These are phyloP conservation scores for Callopanchax toddi DNA, from an alignment of 2,113 vertebrate species.

Conservation along the genomic window DNA sequence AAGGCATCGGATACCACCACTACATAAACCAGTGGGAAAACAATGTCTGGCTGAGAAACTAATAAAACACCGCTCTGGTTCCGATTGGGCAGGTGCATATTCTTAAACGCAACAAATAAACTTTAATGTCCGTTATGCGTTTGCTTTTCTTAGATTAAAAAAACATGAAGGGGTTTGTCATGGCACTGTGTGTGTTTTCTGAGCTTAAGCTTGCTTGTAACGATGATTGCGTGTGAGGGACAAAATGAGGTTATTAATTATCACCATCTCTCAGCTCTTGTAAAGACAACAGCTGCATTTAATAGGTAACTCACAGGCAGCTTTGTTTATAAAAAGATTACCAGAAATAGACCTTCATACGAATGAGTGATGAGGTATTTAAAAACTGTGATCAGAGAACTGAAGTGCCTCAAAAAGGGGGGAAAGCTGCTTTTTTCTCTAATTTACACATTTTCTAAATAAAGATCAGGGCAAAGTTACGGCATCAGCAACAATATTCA, in stretches of 20 bases:
- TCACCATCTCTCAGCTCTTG: conserved; percentile 52
- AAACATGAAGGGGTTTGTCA: conserved; percentile 57
- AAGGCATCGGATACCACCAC: not conserved
- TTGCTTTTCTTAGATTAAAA: conserved; percentile 25
- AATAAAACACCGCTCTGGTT: not conserved
- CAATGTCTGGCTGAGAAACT: not conserved
- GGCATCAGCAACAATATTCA: not conserved
- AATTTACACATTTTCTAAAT: not conserved
- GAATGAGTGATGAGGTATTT: conserved; percentile 19
- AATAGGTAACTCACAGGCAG: conserved; percentile 44
- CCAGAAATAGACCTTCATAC: conserved; percentile 45
- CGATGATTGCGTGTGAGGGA: conserved; percentile 55
- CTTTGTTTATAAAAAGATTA: conserved; percentile 46
- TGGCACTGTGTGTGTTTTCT: conserved; percentile 60
- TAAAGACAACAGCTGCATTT: conserved; percentile 70
- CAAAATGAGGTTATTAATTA: conserved; percentile 73
- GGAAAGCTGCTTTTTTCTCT: not conserved
- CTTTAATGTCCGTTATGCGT: not conserved
- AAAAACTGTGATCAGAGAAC: conserved; percentile 18
- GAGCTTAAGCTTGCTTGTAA: conserved; percentile 58
- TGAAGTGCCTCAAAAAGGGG: not conserved
- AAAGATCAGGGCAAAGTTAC: not conserved
- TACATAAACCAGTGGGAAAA: not conserved
- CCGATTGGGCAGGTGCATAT: not conserved
- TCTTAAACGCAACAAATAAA: not conserved